These are phyloP conservation scores for Venustoraphidia nigricollis DNA, from an alignment of 2,888 invertebrate species.

Conservation along the genomic window DNA sequence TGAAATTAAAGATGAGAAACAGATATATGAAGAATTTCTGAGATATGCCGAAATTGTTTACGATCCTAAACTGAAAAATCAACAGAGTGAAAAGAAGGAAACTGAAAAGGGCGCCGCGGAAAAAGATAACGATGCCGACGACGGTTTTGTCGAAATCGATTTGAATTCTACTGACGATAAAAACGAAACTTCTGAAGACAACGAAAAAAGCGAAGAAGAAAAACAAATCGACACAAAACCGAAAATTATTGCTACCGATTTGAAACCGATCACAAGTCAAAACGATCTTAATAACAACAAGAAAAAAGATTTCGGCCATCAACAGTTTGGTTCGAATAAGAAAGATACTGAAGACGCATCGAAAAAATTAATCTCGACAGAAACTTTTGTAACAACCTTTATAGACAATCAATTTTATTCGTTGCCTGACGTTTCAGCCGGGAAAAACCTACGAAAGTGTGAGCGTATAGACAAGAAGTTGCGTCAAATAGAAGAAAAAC, in stretches of 20 bases:
- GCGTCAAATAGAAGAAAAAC: constrained; percentile 28
- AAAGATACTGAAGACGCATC: constrained; percentile 34
- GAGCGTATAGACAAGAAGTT: constrained; percentile 57
- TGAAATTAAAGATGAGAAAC: too few species aligned
- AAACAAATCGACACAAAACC: constrained; percentile 4
- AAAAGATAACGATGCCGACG: constrained; percentile 4
- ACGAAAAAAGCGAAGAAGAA: constrained; percentile 5
- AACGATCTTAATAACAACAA: not conserved
- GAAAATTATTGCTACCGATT: constrained; percentile 4
- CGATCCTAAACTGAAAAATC: constrained; percentile 11
- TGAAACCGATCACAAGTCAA: constrained; percentile 3
- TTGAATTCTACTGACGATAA: not conserved
- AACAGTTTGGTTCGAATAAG: constrained; percentile 16
- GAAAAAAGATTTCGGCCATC: not conserved
- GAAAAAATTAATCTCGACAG: constrained; percentile 21
- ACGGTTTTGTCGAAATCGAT: not conserved
- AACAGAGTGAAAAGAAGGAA: constrained; percentile 12
- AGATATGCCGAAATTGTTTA: too few species aligned
- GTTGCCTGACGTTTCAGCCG: constrained; percentile 52
- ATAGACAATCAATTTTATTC: constrained; percentile 55
- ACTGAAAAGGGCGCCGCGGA: not conserved
- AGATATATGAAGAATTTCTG: too few species aligned
- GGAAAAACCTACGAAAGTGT: constrained; percentile 51
- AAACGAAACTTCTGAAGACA: not conserved
- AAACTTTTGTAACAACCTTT: constrained; percentile 22